These are phyloP conservation scores for Arremon brunneinucha DNA, from an alignment of 2,797 vertebrate genomes.

Conservation along the genomic window DNA sequence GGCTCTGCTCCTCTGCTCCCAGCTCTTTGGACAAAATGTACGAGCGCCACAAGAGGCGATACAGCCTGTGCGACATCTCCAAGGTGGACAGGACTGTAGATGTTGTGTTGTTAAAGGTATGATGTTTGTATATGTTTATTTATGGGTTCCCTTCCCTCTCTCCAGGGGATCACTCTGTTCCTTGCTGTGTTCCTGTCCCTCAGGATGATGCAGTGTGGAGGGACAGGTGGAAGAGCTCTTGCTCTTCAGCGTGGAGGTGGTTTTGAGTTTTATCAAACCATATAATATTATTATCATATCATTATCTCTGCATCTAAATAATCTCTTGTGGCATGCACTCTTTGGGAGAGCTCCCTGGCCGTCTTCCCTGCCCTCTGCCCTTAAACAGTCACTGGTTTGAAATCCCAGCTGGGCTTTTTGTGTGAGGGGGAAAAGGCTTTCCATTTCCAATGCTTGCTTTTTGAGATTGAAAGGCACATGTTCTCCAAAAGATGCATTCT, in stretches of 20 bases:
- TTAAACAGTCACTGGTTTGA: background rate
- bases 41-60: conserved; percentile 91
- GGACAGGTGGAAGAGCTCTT: background rate
- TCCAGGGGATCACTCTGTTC: background rate
- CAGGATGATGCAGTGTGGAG: background rate
- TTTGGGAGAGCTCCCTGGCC: background rate
- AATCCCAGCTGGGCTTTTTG: background rate
- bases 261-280: background rate
- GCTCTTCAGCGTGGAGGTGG: background rate
- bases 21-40: conserved; percentile 82
- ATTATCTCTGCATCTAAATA: background rate
- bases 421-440: background rate
- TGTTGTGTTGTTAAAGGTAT: conserved; percentile 95
- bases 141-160: background rate
- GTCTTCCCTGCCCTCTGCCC: background rate
- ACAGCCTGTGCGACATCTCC: conserved; percentile 90
- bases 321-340: background rate
- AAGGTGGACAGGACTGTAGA: conserved; percentile 89
- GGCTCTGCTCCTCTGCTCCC: conserved; percentile 19
- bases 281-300: background rate
- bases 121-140: background rate
- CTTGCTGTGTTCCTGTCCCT: fast-evolving
- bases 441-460: background rate
- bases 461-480: background rate
- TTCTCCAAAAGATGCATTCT: background rate